These are phyloP conservation scores for Oenanthe oenanthe DNA, from an alignment of 2,113 vertebrate genomes.

Conservation along the genomic window DNA sequence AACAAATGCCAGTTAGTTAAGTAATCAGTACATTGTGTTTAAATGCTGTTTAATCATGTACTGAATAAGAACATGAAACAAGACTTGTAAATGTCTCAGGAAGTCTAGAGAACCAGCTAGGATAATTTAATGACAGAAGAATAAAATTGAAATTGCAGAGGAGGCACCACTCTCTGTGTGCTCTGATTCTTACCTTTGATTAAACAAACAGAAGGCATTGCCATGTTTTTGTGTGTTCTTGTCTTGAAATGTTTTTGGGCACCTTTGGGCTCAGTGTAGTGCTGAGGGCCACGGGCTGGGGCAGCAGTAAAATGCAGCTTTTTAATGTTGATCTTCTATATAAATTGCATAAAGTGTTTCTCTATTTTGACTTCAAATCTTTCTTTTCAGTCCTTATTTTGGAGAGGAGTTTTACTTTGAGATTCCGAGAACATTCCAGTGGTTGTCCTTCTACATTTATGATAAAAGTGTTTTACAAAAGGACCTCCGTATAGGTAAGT, in stretches of 20 bases:
- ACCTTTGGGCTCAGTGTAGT: neutral
- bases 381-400: constrained; percentile 88
- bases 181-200: neutral
- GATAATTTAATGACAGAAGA: neutral
- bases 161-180: neutral
- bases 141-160: neutral
- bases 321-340: neutral
- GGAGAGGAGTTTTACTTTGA: constrained; percentile 99
- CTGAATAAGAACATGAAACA: neutral
- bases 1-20: neutral
- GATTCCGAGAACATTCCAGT: constrained; percentile 96
- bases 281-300: neutral
- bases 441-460: constrained; percentile 97
- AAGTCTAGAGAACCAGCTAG: neutral
- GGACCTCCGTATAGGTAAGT: constrained; percentile 92
- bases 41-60: neutral
- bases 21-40: neutral
- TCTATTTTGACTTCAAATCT: neutral
- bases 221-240: neutral
- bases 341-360: neutral
- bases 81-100: neutral
- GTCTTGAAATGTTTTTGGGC: neutral
- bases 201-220: neutral
- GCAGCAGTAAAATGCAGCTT: neutral
- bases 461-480: constrained; percentile 95